These are phyloP conservation scores for Augochlorella aurata DNA, from an alignment of 2,888 invertebrate species.

Conservation along the genomic window DNA sequence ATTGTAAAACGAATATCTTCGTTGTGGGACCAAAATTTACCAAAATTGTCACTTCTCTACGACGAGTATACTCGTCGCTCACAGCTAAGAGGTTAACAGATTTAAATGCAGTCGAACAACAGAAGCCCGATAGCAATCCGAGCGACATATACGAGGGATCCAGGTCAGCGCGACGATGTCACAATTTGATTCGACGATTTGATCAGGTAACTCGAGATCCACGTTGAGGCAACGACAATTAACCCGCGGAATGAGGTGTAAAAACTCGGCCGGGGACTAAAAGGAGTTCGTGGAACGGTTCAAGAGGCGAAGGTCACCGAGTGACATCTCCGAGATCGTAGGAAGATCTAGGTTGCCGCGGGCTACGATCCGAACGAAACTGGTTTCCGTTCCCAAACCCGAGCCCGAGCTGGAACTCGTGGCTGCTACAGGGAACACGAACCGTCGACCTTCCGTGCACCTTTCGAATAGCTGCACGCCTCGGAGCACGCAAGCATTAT, in stretches of 20 bases:
- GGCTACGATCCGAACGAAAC: constrained; percentile 47
- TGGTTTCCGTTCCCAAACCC: constrained; percentile 65
- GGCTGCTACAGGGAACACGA: not conserved
- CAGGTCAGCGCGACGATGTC: not conserved
- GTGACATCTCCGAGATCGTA: constrained; percentile 25
- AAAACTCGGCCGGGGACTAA: constrained; percentile 7
- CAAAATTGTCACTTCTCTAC: too few relatives aligned
- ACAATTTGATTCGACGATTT: constrained; percentile 10
- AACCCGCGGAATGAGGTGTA: constrained; percentile 16
- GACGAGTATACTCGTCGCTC: too few relatives aligned
- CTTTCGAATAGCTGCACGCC: constrained; percentile 32
- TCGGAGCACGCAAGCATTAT: constrained; percentile 54
- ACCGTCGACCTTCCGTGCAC: constrained; percentile 49
- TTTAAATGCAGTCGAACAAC: not conserved
- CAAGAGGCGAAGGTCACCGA: constrained; percentile 41
- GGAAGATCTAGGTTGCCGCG: constrained; percentile 1
- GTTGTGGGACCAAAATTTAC: too few relatives aligned
- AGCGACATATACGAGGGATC: not conserved
- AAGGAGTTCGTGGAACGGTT: constrained; percentile 36
- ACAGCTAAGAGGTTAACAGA: not conserved
- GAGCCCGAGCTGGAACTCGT: not conserved
- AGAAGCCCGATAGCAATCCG: not conserved
- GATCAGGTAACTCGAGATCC: not conserved
- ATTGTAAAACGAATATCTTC: too few relatives aligned
- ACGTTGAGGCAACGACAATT: constrained; percentile 7